These are phyloP conservation scores for Tapirus indicus DNA, from an alignment of 2,797 vertebrate species.

Conservation along the genomic window DNA sequence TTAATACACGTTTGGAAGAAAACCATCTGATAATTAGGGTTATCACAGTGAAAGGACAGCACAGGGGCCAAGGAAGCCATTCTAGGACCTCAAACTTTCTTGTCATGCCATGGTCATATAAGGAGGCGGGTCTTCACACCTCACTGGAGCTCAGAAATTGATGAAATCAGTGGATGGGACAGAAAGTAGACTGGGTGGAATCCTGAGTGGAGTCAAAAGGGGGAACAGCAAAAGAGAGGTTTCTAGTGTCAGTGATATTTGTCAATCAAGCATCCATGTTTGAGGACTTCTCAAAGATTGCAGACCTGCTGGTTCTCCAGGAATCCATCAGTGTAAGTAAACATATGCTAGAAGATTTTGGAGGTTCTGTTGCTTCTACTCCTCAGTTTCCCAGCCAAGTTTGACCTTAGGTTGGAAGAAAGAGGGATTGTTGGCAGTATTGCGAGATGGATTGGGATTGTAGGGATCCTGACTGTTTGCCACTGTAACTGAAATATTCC, in stretches of 20 bases:
- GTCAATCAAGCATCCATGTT: background rate
- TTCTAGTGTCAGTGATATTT: background rate
- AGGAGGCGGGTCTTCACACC: background rate
- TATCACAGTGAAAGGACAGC: background rate
- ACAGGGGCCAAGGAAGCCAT: background rate
- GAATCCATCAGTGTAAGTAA: background rate
- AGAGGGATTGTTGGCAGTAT: background rate
- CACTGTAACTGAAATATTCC: background rate
- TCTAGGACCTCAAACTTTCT: background rate
- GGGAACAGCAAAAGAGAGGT: background rate
- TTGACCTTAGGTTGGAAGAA: background rate
- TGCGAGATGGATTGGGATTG: background rate
- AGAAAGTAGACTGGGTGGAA: background rate
- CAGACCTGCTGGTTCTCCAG: background rate
- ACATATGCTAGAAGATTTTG: background rate
- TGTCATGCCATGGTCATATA: background rate
- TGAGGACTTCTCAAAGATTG: background rate
- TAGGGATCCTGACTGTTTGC: background rate
- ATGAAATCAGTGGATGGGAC: background rate
- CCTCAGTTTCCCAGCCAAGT: background rate
- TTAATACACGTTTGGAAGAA: background rate
- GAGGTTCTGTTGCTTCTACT: background rate
- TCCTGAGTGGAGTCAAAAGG: background rate
- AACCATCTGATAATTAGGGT: background rate
- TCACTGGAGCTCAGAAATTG: background rate